Evolutionary conservation across 2,797 vertebrate genomes (phyloP).

Genomic region (Syndactyla subalaris): DNA sequence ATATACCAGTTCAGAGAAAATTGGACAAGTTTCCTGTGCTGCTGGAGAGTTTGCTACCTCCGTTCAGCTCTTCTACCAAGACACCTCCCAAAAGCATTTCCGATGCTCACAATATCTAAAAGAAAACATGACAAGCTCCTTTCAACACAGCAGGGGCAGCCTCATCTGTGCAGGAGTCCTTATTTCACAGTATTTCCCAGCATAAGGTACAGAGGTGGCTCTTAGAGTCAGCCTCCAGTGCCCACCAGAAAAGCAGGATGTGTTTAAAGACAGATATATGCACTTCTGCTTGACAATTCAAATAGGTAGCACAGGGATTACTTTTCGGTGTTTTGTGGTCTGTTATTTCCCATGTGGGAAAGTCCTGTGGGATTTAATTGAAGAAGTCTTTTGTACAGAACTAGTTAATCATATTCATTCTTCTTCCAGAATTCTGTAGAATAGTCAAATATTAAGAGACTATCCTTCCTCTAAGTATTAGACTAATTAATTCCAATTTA

Average conservation of each 20-base stretch:
- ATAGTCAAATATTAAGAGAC: background rate
- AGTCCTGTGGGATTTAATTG: background rate
- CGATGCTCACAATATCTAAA: background rate
- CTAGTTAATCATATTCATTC: background rate
- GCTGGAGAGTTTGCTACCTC: background rate
- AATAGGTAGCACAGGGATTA: background rate
- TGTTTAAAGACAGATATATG: background rate
- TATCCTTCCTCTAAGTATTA: background rate
- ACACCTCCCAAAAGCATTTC: background rate
- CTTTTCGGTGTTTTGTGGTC: too few species aligned
- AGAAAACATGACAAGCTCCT: background rate
- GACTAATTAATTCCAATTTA: background rate
- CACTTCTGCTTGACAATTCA: background rate
- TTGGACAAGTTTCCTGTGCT: background rate
- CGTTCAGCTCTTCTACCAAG: background rate
- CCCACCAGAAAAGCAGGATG: background rate
- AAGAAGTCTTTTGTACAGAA: background rate
- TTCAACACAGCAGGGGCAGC: background rate
- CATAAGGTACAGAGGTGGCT: background rate
- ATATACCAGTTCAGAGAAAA: background rate
- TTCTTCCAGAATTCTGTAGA: background rate
- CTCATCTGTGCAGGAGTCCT: background rate
- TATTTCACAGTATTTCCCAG: background rate
- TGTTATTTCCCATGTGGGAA: background rate
- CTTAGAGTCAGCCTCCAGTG: background rate